Evolutionary conservation across 1,140 invertebrate genomes (phyloP).

Genomic region (Dendrolimus punctatus): DNA sequence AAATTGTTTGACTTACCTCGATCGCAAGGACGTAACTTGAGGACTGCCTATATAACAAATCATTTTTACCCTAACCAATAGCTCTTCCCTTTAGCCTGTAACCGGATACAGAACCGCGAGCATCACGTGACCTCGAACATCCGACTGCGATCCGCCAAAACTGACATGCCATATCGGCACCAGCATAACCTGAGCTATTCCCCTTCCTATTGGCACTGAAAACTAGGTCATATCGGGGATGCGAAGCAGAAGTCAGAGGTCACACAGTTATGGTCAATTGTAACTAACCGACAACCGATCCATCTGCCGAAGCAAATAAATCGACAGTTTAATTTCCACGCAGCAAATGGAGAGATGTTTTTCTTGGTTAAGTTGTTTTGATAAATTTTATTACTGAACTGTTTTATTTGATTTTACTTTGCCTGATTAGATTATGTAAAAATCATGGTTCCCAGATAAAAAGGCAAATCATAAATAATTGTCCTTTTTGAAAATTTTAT

Average conservation of each 20-base stretch:
- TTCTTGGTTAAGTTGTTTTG: background rate
- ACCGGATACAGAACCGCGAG: constrained; percentile 20
- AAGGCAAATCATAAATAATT: no score
- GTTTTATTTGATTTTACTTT: no score
- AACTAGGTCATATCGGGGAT: background rate
- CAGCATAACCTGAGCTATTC: constrained; percentile 1
- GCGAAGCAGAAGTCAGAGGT: background rate
- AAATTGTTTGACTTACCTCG: no score
- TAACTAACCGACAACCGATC: constrained; percentile 16
- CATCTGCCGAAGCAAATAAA: constrained; percentile 22
- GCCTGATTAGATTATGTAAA: no score
- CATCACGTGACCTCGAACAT: constrained; percentile 30
- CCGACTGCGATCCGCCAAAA: constrained; percentile 27
- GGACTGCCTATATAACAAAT: no score
- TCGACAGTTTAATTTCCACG: constrained; percentile 21
- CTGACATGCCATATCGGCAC: constrained; percentile 22
- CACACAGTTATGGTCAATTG: constrained; percentile 8
- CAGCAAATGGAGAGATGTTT: constrained; percentile 8
- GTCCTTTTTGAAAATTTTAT: no score
- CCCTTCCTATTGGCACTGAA: background rate
- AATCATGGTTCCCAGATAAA: no score
- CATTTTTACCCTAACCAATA: no score
- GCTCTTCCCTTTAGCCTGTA: constrained; percentile 6
- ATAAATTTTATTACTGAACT: no score
- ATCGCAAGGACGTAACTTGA: no score